Percentiles rank a stretch among this genome's conserved stretches.
phyloP scores from a whole-genome alignment of 2,888 invertebrate genomes.

The Mesorhabditis belari region DNA sequence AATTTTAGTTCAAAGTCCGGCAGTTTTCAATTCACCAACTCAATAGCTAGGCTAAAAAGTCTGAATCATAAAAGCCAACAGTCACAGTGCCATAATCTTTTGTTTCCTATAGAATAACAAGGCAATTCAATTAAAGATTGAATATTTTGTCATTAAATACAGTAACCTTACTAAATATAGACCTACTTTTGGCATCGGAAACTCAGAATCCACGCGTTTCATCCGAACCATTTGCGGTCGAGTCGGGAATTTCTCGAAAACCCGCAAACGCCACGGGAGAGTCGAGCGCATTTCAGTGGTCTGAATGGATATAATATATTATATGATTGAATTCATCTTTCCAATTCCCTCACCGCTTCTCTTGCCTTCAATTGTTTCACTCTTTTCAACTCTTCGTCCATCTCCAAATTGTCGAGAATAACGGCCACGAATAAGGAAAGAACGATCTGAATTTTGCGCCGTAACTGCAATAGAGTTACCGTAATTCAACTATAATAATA shows the following conservation, averaged over 20 bases:
- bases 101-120: too few relatives aligned
- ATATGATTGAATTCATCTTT: not conserved
- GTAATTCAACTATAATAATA: conserved; percentile 2
- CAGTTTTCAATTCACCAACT: too few relatives aligned
- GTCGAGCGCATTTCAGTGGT: conserved; percentile 92
- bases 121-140: too few relatives aligned
- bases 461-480: not conserved
- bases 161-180: not conserved
- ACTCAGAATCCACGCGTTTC: conserved; percentile 69
- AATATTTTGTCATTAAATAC: not conserved
- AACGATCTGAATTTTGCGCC: conserved; percentile 66
- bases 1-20: too few relatives aligned
- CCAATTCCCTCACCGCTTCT: conserved; percentile 64
- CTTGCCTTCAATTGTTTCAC: conserved; percentile 80
- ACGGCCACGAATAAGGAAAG: conserved; percentile 98
- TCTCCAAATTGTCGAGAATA: conserved; percentile 94
- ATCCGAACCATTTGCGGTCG: conserved; percentile 82
- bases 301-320: conserved; percentile 6
- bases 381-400: conserved; percentile 98
- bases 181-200: conserved; percentile 62
- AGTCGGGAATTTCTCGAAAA: conserved; percentile 91
- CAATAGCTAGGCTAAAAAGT: too few relatives aligned
- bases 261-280: conserved; percentile 82
- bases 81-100: too few relatives aligned
- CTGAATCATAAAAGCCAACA: too few relatives aligned